Evolutionary conservation across 2,113 vertebrate species (phyloP).

Genomic region (Candoia aspera): DNA sequence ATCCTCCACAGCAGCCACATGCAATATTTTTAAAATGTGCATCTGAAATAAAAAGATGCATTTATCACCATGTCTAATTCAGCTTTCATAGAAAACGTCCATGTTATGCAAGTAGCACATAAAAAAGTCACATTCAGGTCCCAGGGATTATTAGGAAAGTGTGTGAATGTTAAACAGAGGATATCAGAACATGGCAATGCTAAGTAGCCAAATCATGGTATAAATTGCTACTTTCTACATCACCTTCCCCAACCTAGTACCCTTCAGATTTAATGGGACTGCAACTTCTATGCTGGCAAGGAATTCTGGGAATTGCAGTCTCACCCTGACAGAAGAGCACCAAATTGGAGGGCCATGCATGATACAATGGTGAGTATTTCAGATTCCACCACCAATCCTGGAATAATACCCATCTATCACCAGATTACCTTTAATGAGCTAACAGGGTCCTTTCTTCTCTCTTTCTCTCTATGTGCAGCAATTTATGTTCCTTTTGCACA

Average conservation of each 20-base stretch:
- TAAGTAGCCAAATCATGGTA: background rate
- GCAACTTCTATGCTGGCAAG: background rate
- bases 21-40: background rate
- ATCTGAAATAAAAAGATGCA: background rate
- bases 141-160: background rate
- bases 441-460: background rate
- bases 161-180: background rate
- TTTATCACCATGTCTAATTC: background rate
- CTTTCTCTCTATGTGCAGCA: background rate
- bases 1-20: background rate
- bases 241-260: background rate
- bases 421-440: background rate
- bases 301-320: background rate
- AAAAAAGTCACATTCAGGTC: background rate
- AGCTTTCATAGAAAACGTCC: background rate
- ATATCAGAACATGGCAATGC: background rate
- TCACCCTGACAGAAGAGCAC: background rate
- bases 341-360: background rate
- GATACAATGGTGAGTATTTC: background rate
- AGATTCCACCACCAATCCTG: background rate
- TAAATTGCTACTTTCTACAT: background rate
- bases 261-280: background rate
- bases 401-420: background rate
- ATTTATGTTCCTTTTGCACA: background rate
- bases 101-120: too few relatives aligned